Percentiles rank a stretch among this genome's conserved stretches.
Evolutionary conservation across 2,888 invertebrate species (phyloP).

Genomic region (Zele albiditarsus): DNA sequence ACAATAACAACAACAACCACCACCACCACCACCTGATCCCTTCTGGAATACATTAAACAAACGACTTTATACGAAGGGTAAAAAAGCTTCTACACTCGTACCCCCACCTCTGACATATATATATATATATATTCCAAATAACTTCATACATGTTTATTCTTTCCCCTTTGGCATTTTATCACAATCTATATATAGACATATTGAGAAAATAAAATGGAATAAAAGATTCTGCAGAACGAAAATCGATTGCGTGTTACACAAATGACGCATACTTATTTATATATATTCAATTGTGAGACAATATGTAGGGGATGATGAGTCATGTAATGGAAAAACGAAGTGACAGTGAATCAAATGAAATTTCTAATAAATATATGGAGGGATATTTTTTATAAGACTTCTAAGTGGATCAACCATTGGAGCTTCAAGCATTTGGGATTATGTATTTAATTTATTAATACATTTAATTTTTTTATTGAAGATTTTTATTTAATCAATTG

Average conservation of each 20-base stretch:
- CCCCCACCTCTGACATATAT: neutral
- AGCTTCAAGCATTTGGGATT: neutral
- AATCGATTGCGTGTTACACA: neutral
- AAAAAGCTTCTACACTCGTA: neutral
- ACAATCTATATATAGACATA: neutral
- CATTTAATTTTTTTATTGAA: too few species aligned
- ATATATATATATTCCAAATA: neutral
- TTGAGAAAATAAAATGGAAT: too few species aligned
- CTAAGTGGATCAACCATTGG: neutral
- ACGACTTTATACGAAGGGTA: neutral
- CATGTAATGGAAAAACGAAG: neutral
- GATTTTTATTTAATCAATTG: too few species aligned
- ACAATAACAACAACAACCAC: too few species aligned
- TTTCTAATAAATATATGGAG: neutral
- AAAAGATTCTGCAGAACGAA: neutral
- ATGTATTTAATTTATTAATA: too few species aligned
- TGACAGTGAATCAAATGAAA: neutral
- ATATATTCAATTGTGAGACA: neutral
- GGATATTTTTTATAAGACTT: neutral
- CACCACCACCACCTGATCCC: neutral
- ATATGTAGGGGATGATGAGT: constrained; percentile 5
- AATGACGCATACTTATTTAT: neutral
- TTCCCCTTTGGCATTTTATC: neutral
- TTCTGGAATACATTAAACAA: neutral
- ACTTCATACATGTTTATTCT: neutral